Percentiles rank a stretch among this genome's conserved stretches.
phyloP scores from a whole-genome alignment of 2,888 invertebrate genomes.

The Chloroclysta siterata region DNA sequence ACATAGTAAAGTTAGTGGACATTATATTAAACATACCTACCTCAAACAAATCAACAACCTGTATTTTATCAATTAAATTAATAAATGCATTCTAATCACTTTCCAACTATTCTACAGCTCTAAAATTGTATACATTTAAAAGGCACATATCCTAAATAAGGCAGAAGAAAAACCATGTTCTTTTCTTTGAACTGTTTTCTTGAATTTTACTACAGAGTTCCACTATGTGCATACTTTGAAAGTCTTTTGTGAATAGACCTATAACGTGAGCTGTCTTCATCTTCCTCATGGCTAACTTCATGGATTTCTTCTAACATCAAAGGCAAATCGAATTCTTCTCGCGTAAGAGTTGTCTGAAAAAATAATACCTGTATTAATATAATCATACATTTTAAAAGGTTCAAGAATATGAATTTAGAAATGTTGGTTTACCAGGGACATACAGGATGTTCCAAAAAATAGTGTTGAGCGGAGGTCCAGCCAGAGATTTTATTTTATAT shows the following conservation, averaged over 20 bases:
- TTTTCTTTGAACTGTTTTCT: too few relatives aligned
- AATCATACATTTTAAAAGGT: too few relatives aligned
- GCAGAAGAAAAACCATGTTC: too few relatives aligned
- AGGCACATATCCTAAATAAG: neutral
- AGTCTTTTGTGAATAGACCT: slow-evolving; percentile 59
- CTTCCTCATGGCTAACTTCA: slow-evolving; percentile 75
- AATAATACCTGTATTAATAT: neutral
- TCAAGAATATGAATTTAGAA: too few relatives aligned
- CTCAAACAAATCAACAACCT: too few relatives aligned
- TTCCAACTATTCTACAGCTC: neutral
- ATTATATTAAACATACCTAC: too few relatives aligned
- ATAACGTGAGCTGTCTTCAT: slow-evolving; percentile 65
- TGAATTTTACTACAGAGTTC: slow-evolving; percentile 49
- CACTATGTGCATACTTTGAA: slow-evolving; percentile 68
- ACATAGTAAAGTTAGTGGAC: too few relatives aligned
- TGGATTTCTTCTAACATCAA: slow-evolving; percentile 72
- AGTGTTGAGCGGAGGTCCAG: too few relatives aligned
- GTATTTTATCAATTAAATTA: neutral
- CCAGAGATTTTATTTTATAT: too few relatives aligned
- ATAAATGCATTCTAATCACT: neutral
- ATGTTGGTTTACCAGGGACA: too few relatives aligned
- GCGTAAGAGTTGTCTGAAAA: slow-evolving; percentile 62
- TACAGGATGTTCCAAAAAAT: too few relatives aligned
- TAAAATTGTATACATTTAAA: slow-evolving; percentile 3
- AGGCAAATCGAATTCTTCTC: slow-evolving; percentile 67